Base-by-base conservation (phyloP, 2,888 invertebrate species). In the Orchesellides sinensis region DNA sequence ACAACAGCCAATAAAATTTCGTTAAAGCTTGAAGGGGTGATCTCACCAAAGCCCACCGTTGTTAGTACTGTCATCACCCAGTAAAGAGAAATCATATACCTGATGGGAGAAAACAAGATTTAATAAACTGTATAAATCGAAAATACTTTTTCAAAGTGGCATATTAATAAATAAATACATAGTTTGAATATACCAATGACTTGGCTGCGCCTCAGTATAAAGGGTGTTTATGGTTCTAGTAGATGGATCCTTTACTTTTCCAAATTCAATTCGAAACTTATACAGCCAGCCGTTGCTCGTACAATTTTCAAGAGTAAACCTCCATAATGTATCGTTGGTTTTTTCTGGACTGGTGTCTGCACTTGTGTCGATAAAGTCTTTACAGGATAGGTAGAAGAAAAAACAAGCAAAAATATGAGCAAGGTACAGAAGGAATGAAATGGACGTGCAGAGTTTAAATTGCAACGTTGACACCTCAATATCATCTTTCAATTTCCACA, bases 31-130 rank as follows among this genome's bases (percentile, higher is more conserved):
- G 68, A 54, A 2, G 85, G 84, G 1, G 74, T 78, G 17, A 87
- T 85, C 45, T 87, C 87, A 5, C 87, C 87, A 70, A 86, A 87
- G 68, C 87, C 87, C 19, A 83, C 80, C 21, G 85, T 83, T 0
- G 85, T 84, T 14, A 86, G 56, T 1, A 84, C 83, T 12, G 86
- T 81, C 25, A 86, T 66, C 0, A 87, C 87, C 85, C 86, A 86
- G 32, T 87, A 87, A 17, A 85, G 47, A 0, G 87, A 79, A 0
- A 84, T 72, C 10, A 84, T 29, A 35, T 85, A 77, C 74, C 74
- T 74, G 25, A 19, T 0, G 6, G 29, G 29, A 61, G 29, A n/a
- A 27, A 19, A 40, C 17, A 23, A 35, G 19, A 35, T 35, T 27
- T 61, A 29, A 83, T 68, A 79, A 83, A 17, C 14, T 27, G 8